These are phyloP conservation scores for Spongilla lacustris DNA, from an alignment of 37 sponge, comb jelly and placozoan genomes.

Conservation along the genomic window DNA sequence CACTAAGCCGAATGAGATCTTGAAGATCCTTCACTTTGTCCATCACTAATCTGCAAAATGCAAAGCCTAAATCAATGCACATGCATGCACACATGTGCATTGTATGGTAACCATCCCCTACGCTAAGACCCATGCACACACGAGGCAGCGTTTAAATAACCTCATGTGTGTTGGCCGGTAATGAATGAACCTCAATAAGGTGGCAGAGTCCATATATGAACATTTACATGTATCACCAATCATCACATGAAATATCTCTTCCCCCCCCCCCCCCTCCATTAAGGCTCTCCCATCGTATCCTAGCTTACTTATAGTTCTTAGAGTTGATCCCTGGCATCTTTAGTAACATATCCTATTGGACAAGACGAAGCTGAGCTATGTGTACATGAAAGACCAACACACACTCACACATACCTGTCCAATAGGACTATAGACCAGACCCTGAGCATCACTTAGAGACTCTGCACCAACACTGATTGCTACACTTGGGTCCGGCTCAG, in stretches of 20 bases:
- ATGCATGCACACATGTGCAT: no score
- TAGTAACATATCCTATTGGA: conserved; percentile 78
- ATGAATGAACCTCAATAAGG: no score
- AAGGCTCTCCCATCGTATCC: not conserved
- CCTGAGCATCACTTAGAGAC: conserved; percentile 8
- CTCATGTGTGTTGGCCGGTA: no score
- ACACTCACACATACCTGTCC: conserved; percentile 21
- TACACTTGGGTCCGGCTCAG: conserved; percentile 72
- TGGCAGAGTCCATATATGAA: no score
- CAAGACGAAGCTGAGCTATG: not conserved
- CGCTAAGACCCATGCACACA: no score
- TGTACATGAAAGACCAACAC: not conserved
- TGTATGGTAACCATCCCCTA: no score
- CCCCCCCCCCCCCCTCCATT: no score
- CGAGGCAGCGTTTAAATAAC: no score
- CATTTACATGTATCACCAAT: not conserved
- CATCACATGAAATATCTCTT: no score
- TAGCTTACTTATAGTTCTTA: conserved; percentile 81
- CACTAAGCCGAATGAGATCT: conserved; percentile 58
- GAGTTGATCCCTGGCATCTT: conserved; percentile 89
- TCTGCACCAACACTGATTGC: conserved; percentile 64
- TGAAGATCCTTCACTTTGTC: conserved; percentile 61
- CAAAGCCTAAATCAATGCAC: not conserved
- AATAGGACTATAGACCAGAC: conserved; percentile 38
- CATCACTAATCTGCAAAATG: conserved; percentile 59